These are phyloP conservation scores for Chloroceryle amazona DNA, from an alignment of 2,797 vertebrate species.

Conservation along the genomic window DNA sequence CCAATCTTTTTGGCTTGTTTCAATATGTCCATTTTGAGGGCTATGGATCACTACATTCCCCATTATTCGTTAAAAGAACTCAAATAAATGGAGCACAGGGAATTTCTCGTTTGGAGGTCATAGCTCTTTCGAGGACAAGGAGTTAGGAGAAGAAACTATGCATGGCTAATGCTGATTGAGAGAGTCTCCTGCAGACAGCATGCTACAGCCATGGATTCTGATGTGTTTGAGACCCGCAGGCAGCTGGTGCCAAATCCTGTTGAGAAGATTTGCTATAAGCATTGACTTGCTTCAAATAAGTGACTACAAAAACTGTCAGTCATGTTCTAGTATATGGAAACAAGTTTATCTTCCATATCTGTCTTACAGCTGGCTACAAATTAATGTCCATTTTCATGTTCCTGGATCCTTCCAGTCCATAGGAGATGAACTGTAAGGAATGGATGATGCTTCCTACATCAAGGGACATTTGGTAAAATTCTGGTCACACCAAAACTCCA, in stretches of 20 bases:
- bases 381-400: conserved; percentile 24
- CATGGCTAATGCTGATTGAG: not conserved
- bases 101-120: not conserved
- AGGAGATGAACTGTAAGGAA: conserved; percentile 48
- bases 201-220: not conserved
- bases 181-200: not conserved
- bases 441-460: not conserved
- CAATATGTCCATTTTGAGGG: not conserved
- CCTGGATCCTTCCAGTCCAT: not conserved
- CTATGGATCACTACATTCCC: not conserved
- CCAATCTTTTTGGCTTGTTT: not conserved
- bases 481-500: not conserved
- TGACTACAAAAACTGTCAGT: conserved; percentile 17
- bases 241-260: not conserved
- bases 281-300: not conserved
- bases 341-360: conserved; percentile 34
- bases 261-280: not conserved
- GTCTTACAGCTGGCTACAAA: conserved; percentile 32
- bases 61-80: not conserved
- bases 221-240: not conserved
- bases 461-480: conserved; percentile 18
- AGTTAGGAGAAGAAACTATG: not conserved
- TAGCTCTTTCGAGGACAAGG: not conserved
- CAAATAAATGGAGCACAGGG: conserved; percentile 1
- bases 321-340: not conserved